Evolutionary conservation across 2,113 vertebrate species (phyloP), one percentile per base, ranked within the genome.

Genomic region (Agapornis roseicollis): DNA sequence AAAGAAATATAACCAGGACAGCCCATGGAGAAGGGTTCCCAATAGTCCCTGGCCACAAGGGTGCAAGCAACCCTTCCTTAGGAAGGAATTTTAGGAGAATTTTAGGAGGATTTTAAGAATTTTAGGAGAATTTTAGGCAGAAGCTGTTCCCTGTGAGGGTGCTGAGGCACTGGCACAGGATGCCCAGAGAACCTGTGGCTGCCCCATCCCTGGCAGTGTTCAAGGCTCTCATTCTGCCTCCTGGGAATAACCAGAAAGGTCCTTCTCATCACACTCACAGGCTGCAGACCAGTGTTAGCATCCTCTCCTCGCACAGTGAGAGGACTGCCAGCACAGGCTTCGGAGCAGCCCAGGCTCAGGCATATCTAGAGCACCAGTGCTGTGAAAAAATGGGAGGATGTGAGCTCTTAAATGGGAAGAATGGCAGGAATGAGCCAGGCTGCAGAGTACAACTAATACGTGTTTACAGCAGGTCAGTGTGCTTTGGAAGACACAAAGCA

Each of bases 1-100:
- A 42, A 77, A 81, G 10, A 70, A 61, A 74, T 29, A 9, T 42
- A 27, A 39, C 53, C 46, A 50, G 60, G 28, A 0, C 5, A 83
- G 46, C 33, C 58, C 55, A 49, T 0, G 0, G 31, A 53, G 10
- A 4, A 23, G 11, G 0, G 4, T 41, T 64, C 31, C n/a, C 0
- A 0, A 9, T 29, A 37, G 20, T 17, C 47, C 31, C 61, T 71
- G 53, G 27, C 20, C 65, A 20, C n/a, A 16, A 53, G 6, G 23
- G 2, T 11, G 60, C 0, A 3, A 71, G 68, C 14, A 39, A 69
- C 23, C 71, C 31, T 69, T 55, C 65, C 50, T 60, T 17, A 58
- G 33, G 33, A 23, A 58, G 56, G 33, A 58, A 56, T 14, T 55
- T 19, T 19, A 13, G 53, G 29, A 31, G 29, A 55, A 49, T 24